These are phyloP conservation scores for Heliconius hortense DNA, from an alignment of 2,888 invertebrate genomes.

Conservation along the genomic window DNA sequence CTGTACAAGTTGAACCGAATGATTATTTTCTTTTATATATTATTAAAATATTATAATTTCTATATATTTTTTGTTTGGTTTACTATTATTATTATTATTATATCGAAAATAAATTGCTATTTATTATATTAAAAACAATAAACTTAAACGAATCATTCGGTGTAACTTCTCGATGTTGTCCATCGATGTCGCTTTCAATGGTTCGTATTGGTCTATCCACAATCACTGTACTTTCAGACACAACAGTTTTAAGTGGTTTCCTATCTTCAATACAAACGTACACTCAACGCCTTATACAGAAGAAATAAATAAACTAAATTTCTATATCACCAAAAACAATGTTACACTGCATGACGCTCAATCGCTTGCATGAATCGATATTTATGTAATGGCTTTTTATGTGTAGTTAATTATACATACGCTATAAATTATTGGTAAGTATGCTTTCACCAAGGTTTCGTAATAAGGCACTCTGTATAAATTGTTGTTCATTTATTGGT, in stretches of 20 bases:
- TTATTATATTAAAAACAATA: not conserved
- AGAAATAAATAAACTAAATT: constrained; percentile 50
- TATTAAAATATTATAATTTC: constrained; percentile 20
- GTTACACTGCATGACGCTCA: constrained; percentile 74
- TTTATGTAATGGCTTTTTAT: constrained; percentile 76
- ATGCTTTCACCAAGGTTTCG: constrained; percentile 49
- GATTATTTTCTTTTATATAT: constrained; percentile 5
- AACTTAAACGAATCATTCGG: constrained; percentile 10
- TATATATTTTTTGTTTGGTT: not conserved
- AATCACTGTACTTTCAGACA: constrained; percentile 68
- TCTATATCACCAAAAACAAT: constrained; percentile 48
- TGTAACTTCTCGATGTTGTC: constrained; percentile 71
- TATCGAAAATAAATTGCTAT: not conserved
- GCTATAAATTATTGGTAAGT: constrained; percentile 52
- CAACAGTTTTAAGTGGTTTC: constrained; percentile 45
- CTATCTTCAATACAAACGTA: constrained; percentile 60
- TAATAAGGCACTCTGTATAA: constrained; percentile 40
- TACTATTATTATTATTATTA: not conserved
- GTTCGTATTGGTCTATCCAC: constrained; percentile 77
- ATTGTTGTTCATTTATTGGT: constrained; percentile 27
- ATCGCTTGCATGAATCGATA: constrained; percentile 73
- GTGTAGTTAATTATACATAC: constrained; percentile 64
- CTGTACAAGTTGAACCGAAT: constrained; percentile 62
- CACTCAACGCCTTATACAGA: constrained; percentile 46
- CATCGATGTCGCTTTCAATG: constrained; percentile 80